Evolutionary conservation across 2,888 invertebrate species (phyloP), one percentile per base, ranked within the genome.

Genomic region (Apeira syringaria): DNA sequence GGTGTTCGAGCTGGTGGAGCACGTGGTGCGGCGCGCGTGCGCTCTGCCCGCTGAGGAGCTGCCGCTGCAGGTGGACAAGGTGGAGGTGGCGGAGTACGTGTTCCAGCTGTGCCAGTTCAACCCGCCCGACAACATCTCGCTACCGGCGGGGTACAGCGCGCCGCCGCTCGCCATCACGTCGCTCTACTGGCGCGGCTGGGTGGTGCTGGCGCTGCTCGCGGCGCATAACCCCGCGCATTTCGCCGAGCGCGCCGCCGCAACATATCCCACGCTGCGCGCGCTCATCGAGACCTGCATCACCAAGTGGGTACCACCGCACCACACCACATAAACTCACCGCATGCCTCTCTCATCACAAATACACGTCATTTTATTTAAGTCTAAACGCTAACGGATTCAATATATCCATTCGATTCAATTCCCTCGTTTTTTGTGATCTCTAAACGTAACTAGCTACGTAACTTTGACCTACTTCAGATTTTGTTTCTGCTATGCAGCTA

Each of bases 251-350:
- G 97, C 96, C 20, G 98, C 98, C 94, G 93, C 94, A 61, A 94
- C 94, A 57, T 99, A 98, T 87, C 97, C 98, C 9, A 98, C 96
- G 32, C 91, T 99, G 53, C 92, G 96, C 50, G 94, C 95, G 64
- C 91, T 99, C 53, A 98, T 99, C 92, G 98, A 99, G 89, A 97
- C 97, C 94, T 97, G 97, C 64, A 99, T 99, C 72, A 99, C 98
- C 5, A 97, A 96, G 94, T 95, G 71, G 86, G 91, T 85, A 25
- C n/a, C 15, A 15, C 5, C 7, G n/a, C 7, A 20, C 20, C 4
- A 15, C 15, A 15, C 15, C 2, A 15, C 15, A 4, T 2, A 4
- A 15, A 15, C 15, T 4, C 15, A n/a, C n/a, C n/a, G n/a, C n/a
- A n/a, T n/a, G n/a, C n/a, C n/a, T n/a, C n/a, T n/a, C n/a, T n/a